Conservation (phyloP, 2,888 invertebrate species). For the Gastracanthus pulcherrimus region DNA sequence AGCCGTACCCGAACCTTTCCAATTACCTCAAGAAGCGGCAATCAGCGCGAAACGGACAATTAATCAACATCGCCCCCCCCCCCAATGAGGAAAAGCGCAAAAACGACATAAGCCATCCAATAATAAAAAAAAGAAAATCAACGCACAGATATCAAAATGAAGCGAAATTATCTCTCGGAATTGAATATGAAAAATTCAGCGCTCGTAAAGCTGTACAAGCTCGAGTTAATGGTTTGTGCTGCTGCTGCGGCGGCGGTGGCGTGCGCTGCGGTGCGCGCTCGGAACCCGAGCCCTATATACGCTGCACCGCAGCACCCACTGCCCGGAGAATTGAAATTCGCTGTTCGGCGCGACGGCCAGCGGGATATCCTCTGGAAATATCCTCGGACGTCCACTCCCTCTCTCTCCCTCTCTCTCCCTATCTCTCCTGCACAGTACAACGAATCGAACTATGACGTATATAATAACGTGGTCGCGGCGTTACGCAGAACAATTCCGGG, state of each 20-base stretch:
- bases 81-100: too few species aligned
- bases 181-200: slow-evolving; percentile 45
- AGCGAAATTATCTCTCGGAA: slow-evolving; percentile 28
- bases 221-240: slow-evolving; percentile 29
- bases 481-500: too few species aligned
- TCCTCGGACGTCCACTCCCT: not conserved
- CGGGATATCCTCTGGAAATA: slow-evolving; percentile 19
- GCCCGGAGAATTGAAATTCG: slow-evolving; percentile 53
- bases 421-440: not conserved
- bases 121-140: too few species aligned
- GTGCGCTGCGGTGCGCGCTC: not conserved
- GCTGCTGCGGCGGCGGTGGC: too few species aligned
- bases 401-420: not conserved
- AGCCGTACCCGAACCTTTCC: too few species aligned
- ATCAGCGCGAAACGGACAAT: not conserved
- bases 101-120: too few species aligned
- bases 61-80: too few species aligned
- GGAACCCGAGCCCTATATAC: too few species aligned
- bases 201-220: slow-evolving; percentile 43
- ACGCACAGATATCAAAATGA: not conserved
- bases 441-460: slow-evolving; percentile 38
- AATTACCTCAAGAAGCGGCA: too few species aligned
- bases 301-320: too few species aligned
- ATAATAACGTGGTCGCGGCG: not conserved
- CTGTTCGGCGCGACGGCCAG: slow-evolving; percentile 26